A percentile compares a stretch with the other conserved stretches of the same genome.
Conservation (phyloP, 2,113 vertebrate genomes). For the Crypturellus undulatus region DNA sequence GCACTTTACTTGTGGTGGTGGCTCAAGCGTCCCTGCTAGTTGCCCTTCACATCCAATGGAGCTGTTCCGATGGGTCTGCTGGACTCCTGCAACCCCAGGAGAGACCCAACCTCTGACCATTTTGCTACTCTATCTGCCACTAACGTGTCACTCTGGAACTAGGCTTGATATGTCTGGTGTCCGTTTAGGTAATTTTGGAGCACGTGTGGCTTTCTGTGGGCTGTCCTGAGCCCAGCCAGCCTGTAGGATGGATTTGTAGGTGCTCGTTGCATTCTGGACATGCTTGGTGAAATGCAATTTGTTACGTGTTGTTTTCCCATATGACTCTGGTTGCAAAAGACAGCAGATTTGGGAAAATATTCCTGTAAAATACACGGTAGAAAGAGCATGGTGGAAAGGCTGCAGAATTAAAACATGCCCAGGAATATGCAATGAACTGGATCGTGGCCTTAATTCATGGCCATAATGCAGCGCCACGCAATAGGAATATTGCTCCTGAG, state of each 20-base stretch:
- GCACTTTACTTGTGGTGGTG: neutral
- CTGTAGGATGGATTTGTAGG: neutral
- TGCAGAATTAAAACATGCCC: neutral
- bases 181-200: neutral
- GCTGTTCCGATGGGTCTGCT: neutral
- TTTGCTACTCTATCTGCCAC: neutral
- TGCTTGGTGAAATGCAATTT: neutral
- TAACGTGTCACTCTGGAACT: neutral
- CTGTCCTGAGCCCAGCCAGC: neutral
- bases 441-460: neutral
- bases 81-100: neutral
- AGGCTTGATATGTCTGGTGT: neutral
- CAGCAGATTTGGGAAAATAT: neutral
- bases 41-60: accelerated
- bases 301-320: accelerated
- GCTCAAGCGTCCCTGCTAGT: accelerated
- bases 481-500: neutral
- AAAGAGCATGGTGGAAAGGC: neutral
- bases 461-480: neutral
- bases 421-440: neutral
- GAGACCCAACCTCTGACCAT: neutral
- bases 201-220: neutral
- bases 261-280: neutral
- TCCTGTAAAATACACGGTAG: neutral
- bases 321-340: neutral